Evolutionary conservation across 1,140 invertebrate genomes (phyloP).

Genomic region (Antheraea mylitta): DNA sequence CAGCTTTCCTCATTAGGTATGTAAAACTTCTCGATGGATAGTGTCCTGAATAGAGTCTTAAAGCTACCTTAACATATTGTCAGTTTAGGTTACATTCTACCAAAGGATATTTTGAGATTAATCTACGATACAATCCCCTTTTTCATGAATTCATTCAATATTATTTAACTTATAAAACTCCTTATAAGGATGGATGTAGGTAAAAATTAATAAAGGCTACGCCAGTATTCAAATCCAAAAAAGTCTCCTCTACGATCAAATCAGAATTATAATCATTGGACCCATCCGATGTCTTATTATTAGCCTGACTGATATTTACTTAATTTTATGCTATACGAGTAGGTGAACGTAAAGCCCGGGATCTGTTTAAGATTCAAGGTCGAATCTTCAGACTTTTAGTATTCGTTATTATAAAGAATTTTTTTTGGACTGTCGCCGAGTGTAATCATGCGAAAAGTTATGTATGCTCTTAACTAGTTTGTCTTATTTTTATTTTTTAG

Average conservation of each 20-base stretch:
- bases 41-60: too few relatives aligned
- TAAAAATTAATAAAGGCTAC: too few relatives aligned
- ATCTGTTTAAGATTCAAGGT: conserved; percentile 41
- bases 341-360: conserved; percentile 31
- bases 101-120: too few relatives aligned
- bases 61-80: too few relatives aligned
- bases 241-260: background rate
- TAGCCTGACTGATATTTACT: conserved; percentile 40
- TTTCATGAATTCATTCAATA: too few relatives aligned
- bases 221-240: background rate
- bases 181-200: too few relatives aligned
- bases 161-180: too few relatives aligned
- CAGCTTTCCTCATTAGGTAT: too few relatives aligned
- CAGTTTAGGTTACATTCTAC: too few relatives aligned
- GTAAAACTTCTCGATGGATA: too few relatives aligned
- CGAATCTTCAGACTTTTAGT: conserved; percentile 16
- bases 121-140: too few relatives aligned
- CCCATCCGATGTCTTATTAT: conserved; percentile 32
- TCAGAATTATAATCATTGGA: conserved; percentile 28
- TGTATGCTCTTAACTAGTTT: background rate
- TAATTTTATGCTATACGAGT: conserved; percentile 49
- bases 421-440: conserved; percentile 6
- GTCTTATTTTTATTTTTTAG: too few relatives aligned
- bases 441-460: conserved; percentile 4
- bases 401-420: background rate